Conservation (phyloP, 2,888 invertebrate genomes). For the Caenorhabditis sinica region DNA sequence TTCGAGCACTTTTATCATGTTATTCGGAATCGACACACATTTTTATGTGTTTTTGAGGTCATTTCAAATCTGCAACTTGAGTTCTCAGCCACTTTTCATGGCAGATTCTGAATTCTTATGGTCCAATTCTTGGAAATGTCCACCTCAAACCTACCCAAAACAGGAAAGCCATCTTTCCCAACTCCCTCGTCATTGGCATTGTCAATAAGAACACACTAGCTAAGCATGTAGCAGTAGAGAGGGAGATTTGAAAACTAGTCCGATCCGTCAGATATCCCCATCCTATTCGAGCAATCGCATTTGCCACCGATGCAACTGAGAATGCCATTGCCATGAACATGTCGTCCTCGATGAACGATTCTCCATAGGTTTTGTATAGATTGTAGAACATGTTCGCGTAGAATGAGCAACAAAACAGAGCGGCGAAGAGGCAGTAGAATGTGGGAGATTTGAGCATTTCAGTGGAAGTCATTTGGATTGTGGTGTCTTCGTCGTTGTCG, state of each 20-base stretch:
- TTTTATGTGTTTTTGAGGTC: too few relatives aligned
- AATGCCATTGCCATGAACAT: constrained; percentile 85
- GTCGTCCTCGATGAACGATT: constrained; percentile 85
- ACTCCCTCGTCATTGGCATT: constrained; percentile 79
- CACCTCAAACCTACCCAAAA: constrained; percentile 48
- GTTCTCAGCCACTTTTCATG: too few relatives aligned
- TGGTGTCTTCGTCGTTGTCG: constrained; percentile 59
- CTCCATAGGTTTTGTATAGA: constrained; percentile 82
- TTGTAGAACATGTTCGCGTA: constrained; percentile 83
- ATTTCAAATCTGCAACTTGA: too few relatives aligned
- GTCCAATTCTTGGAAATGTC: too few relatives aligned
- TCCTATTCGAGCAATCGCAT: constrained; percentile 85
- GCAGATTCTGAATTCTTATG: too few relatives aligned
- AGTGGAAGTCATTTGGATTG: constrained; percentile 65
- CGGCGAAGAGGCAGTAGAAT: constrained; percentile 79
- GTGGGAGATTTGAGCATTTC: constrained; percentile 81
- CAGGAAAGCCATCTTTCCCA: constrained; percentile 60
- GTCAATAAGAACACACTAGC: constrained; percentile 81
- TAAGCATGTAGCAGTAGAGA: constrained; percentile 79
- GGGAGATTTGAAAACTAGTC: constrained; percentile 84
- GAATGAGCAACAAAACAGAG: constrained; percentile 82
- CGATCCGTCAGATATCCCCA: constrained; percentile 85
- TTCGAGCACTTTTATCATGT: too few relatives aligned
- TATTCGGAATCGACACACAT: too few relatives aligned
- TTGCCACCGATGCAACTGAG: constrained; percentile 85